A percentile compares a stretch with the other conserved stretches of the same genome.
phyloP scores from a whole-genome alignment of 2,113 vertebrate genomes.

The Perccottus glenii region DNA sequence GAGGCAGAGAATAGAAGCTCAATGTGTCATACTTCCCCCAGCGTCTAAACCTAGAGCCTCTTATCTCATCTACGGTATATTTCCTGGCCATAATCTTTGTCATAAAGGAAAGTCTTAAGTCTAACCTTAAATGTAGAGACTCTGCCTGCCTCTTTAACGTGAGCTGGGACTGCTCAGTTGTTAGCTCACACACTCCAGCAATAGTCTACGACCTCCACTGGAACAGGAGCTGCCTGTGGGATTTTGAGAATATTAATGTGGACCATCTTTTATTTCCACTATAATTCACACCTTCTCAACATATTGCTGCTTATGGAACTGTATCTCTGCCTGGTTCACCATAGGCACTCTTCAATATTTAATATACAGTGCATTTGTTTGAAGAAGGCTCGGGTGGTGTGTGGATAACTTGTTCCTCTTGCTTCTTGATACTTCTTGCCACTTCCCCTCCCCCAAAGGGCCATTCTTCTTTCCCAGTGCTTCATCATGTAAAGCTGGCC shows the following conservation, averaged over 20 bases:
- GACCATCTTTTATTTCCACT: background rate
- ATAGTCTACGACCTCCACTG: constrained; percentile 6
- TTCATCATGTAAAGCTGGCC: constrained; percentile 29
- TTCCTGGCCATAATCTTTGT: no score
- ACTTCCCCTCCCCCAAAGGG: constrained; percentile 40
- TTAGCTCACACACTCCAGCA: constrained; percentile 1
- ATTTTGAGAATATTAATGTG: background rate
- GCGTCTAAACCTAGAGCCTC: no score
- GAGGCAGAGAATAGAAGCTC: no score
- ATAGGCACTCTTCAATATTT: constrained; percentile 79
- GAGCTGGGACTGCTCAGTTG: background rate
- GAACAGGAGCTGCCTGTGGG: constrained; percentile 6
- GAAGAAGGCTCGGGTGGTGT: constrained; percentile 68
- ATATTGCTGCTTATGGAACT: constrained; percentile 8
- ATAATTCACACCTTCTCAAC: background rate
- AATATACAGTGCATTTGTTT: constrained; percentile 76
- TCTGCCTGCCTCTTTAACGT: background rate
- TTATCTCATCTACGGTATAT: no score
- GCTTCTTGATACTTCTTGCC: constrained; percentile 18
- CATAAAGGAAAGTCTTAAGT: background rate
- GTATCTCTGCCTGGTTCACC: constrained; percentile 58
- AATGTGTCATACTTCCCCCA: no score
- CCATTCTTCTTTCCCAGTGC: constrained; percentile 41
- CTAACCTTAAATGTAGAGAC: background rate
- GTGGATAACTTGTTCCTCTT: constrained; percentile 35